Percentiles rank a stretch among this genome's conserved stretches.
These are phyloP conservation scores for Anseranas semipalmata DNA, from an alignment of 2,113 vertebrate species.

Conservation along the genomic window DNA sequence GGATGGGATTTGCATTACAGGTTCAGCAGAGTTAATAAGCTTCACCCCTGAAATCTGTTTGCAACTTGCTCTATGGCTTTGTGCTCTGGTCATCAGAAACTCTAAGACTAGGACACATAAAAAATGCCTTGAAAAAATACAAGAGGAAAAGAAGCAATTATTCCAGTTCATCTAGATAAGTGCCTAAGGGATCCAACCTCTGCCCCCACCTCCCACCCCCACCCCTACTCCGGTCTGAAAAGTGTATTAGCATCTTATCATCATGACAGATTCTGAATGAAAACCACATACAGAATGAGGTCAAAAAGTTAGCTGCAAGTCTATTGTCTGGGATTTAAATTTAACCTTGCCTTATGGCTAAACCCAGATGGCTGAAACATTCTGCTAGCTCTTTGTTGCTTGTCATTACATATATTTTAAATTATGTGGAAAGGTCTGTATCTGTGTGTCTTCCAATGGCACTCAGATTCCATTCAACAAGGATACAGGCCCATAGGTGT, in stretches of 20 bases:
- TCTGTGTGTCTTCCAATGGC: not conserved
- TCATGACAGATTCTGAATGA: slow-evolving; percentile 32
- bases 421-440: slow-evolving; percentile 30
- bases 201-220: no score
- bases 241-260: slow-evolving; percentile 43
- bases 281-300: slow-evolving; percentile 34
- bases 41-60: slow-evolving; percentile 69
- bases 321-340: slow-evolving; percentile 45
- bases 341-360: slow-evolving; percentile 41
- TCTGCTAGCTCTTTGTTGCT: slow-evolving; percentile 40
- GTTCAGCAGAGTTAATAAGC: slow-evolving; percentile 68
- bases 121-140: slow-evolving; percentile 58
- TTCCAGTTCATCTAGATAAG: slow-evolving; percentile 50
- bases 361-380: slow-evolving; percentile 23
- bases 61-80: slow-evolving; percentile 66
- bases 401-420: slow-evolving; percentile 28
- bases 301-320: slow-evolving; percentile 28
- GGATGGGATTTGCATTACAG: slow-evolving; percentile 60
- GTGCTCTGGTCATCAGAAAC: slow-evolving; percentile 69
- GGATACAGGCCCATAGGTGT: not conserved
- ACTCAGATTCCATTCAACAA: not conserved
- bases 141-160: slow-evolving; percentile 68
- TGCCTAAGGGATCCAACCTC: slow-evolving; percentile 44
- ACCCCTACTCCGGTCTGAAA: not conserved
- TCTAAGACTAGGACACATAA: not conserved